phyloP scores from a whole-genome alignment of 2,888 invertebrate species.

The Lasioglossum vierecki region DNA sequence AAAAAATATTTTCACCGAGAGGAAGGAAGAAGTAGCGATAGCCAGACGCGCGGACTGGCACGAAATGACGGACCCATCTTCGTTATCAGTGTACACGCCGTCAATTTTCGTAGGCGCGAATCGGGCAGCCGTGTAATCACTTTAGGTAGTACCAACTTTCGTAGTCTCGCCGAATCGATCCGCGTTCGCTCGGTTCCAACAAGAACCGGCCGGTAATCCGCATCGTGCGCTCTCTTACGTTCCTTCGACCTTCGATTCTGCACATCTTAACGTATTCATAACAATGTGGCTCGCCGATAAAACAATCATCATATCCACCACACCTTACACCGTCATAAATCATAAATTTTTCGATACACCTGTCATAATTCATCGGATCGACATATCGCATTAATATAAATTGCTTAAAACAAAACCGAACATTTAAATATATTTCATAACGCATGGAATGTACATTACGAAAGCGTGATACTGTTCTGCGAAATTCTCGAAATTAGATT shows the following conservation, averaged over 20 bases:
- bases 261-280: slow-evolving; percentile 5
- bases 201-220: slow-evolving; percentile 61
- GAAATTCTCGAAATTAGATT: too few relatives aligned
- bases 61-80: slow-evolving; percentile 67
- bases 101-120: slow-evolving; percentile 71
- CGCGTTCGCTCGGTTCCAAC: slow-evolving; percentile 67
- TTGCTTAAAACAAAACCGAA: too few relatives aligned
- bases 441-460: too few relatives aligned
- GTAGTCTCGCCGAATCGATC: slow-evolving; percentile 82
- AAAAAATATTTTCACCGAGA: slow-evolving; percentile 49
- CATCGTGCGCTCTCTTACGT: slow-evolving; percentile 32
- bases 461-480: too few relatives aligned
- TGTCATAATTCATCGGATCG: not conserved
- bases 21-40: slow-evolving; percentile 55
- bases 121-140: slow-evolving; percentile 76
- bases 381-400: too few relatives aligned
- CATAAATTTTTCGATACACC: not conserved
- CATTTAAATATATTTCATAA: too few relatives aligned
- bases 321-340: not conserved
- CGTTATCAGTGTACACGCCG: slow-evolving; percentile 69
- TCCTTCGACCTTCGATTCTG: slow-evolving; percentile 37
- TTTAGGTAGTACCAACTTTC: slow-evolving; percentile 77
- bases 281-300: not conserved
- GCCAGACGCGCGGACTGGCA: slow-evolving; percentile 57
- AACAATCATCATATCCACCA: not conserved